phyloP scores from a whole-genome alignment of 2,113 vertebrate genomes.

The Natator depressus region DNA sequence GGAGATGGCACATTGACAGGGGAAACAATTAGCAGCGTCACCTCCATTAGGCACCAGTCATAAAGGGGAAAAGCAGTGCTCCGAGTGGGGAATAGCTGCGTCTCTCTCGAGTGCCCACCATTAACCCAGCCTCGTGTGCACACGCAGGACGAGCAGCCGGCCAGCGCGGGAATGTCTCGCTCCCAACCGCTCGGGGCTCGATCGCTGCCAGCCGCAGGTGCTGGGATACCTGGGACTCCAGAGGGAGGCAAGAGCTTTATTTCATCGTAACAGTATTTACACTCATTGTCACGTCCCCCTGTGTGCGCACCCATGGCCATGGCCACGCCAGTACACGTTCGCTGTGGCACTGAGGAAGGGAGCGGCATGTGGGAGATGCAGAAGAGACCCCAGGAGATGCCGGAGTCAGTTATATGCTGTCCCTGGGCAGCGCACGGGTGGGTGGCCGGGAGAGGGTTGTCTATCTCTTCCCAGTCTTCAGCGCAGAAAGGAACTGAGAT shows the following conservation, averaged over 20 bases:
- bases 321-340: background rate
- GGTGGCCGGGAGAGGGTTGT: too few relatives aligned
- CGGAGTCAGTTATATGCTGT: background rate
- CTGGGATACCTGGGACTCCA: background rate
- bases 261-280: accelerated
- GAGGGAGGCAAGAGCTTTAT: background rate
- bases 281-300: too few relatives aligned
- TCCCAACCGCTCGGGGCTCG: background rate
- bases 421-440: background rate
- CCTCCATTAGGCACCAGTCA: background rate
- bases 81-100: background rate
- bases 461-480: background rate
- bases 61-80: background rate
- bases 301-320: accelerated
- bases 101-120: background rate
- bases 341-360: background rate
- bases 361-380: background rate
- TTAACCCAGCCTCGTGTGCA: background rate
- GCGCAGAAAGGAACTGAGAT: background rate
- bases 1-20: background rate
- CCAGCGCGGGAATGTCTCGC: accelerated
- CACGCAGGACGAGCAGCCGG: background rate
- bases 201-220: accelerated
- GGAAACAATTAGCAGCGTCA: background rate
- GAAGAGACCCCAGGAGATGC: background rate